A percentile compares a stretch with the other conserved stretches of the same genome.
Evolutionary conservation across 2,888 invertebrate genomes (phyloP).

Genomic region (Spodoptera exigua): DNA sequence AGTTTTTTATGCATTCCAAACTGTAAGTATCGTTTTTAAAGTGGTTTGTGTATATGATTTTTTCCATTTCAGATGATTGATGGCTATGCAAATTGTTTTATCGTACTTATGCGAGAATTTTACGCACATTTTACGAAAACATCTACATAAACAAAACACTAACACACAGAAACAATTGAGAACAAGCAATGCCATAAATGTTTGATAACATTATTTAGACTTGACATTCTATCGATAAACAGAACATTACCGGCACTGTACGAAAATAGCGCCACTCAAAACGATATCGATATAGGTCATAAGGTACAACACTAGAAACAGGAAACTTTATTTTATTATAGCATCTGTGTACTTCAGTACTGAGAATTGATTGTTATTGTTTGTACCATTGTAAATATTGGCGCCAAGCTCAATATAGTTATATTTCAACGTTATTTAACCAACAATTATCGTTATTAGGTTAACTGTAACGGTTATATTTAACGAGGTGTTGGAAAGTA

Average conservation of each 20-base stretch:
- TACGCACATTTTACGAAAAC: too few species aligned
- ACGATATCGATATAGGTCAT: constrained; percentile 49
- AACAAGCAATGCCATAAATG: constrained; percentile 11
- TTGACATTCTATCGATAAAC: constrained; percentile 40
- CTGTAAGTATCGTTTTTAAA: constrained; percentile 6
- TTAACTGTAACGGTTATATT: constrained; percentile 45
- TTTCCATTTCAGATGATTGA: constrained; percentile 25
- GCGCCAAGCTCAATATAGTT: constrained; percentile 50
- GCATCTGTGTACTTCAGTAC: constrained; percentile 58
- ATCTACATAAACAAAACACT: too few species aligned
- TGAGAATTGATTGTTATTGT: constrained; percentile 70
- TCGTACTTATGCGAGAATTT: too few species aligned
- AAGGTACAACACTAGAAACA: constrained; percentile 46
- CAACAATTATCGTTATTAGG: constrained; percentile 51
- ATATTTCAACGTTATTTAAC: constrained; percentile 56
- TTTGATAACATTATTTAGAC: constrained; percentile 16
- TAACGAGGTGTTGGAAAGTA: constrained; percentile 40
- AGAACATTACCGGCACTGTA: constrained; percentile 32
- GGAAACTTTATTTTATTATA: constrained; percentile 60
- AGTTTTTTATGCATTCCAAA: constrained; percentile 24
- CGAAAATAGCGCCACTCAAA: constrained; percentile 35
- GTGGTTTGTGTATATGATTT: constrained; percentile 10
- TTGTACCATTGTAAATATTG: constrained; percentile 67
- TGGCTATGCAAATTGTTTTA: constrained; percentile 1
- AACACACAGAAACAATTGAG: neutral